phyloP scores from a whole-genome alignment of 2,113 vertebrate genomes.

The Centropus bengalensis region DNA sequence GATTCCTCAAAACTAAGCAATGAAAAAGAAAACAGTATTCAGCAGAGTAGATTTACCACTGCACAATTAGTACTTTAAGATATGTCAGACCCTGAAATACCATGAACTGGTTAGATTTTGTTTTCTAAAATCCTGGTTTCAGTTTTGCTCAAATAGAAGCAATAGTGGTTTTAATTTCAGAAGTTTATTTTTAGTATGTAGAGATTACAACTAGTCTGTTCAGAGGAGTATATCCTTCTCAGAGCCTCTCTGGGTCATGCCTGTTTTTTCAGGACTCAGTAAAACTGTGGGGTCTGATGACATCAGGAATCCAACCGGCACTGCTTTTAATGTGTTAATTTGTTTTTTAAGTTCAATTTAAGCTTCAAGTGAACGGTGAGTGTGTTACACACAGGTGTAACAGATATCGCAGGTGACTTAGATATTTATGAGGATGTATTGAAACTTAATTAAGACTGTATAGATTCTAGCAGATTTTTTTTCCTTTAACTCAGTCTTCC shows the following conservation, averaged over 20 bases:
- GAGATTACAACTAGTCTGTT: neutral
- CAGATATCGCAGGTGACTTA: neutral
- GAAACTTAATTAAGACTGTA: neutral
- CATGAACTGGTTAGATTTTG: neutral
- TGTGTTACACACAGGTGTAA: too few species aligned
- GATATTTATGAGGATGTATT: neutral
- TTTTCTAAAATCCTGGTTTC: neutral
- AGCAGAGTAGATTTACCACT: neutral
- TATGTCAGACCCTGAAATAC: neutral
- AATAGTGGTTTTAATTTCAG: neutral
- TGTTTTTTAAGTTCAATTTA: neutral
- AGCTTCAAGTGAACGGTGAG: neutral
- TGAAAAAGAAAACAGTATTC: neutral
- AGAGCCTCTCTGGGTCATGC: neutral
- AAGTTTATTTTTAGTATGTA: neutral
- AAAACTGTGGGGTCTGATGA: neutral
- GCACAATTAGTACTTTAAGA: neutral
- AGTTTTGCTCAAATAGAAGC: neutral
- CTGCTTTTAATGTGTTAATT: neutral
- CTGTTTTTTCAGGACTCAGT: neutral
- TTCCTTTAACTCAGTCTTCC: neutral
- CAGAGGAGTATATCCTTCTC: neutral
- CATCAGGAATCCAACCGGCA: neutral
- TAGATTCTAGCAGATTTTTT: neutral
- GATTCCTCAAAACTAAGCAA: neutral